Evolutionary conservation across 2,797 vertebrate species (phyloP).

Genomic region (Loris lydekkerianus): DNA sequence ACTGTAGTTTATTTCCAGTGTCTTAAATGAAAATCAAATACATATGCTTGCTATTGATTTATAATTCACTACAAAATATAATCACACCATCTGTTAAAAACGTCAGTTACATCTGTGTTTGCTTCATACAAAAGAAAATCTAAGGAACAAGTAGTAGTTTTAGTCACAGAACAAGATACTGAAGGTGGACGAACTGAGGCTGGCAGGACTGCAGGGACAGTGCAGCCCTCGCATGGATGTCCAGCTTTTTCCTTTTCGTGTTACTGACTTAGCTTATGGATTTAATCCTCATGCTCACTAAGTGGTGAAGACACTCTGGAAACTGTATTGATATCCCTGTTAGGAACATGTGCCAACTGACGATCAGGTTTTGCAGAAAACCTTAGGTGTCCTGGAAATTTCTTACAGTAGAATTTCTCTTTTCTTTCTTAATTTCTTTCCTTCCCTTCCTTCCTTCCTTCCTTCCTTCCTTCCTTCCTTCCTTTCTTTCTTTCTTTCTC

Average conservation of each 20-base stretch:
- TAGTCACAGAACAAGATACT: conserved; percentile 28
- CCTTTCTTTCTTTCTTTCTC: background rate
- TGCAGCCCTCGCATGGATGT: background rate
- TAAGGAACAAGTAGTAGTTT: conserved; percentile 58
- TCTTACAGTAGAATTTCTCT: background rate
- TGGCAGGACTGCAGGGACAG: background rate
- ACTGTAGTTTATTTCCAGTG: conserved; percentile 44
- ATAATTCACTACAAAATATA: conserved; percentile 57
- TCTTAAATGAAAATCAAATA: conserved; percentile 60
- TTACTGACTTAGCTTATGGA: too few species aligned
- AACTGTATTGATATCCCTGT: background rate
- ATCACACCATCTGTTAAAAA: conserved; percentile 48
- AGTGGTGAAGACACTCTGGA: background rate
- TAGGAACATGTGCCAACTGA: background rate
- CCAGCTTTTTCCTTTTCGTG: background rate
- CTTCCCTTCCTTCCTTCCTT: too few species aligned
- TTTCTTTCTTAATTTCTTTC: too few species aligned
- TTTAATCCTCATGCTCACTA: background rate
- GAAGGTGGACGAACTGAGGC: background rate
- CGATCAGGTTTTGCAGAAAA: background rate
- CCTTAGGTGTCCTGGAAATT: background rate
- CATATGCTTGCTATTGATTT: conserved; percentile 28
- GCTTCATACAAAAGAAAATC: conserved; percentile 35
- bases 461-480: too few species aligned
- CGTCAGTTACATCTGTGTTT: conserved; percentile 64